Evolutionary conservation across 2,888 invertebrate species (phyloP), one percentile per base, ranked within the genome.

Genomic region (Crossocerus cetratus): DNA sequence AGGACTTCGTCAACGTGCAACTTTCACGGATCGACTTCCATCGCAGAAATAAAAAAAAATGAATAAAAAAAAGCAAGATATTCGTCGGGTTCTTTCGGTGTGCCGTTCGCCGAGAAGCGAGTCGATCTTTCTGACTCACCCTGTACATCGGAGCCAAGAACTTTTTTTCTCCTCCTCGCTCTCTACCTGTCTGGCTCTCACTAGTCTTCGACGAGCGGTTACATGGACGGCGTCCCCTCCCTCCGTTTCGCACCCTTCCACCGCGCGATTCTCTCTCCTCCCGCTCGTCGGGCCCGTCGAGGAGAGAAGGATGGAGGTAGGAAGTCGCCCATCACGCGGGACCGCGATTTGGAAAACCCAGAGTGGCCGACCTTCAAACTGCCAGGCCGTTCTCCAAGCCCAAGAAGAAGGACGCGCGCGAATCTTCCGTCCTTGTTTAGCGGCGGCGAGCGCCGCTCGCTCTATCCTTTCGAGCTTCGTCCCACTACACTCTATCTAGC

Each of bases 271-370:
- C 43, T n/a, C 43, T n/a, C 18, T 13, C 54, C 53, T 32, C 42
- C 32, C 57, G 21, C 16, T 58, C 58, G 20, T 60, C 18, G 16
- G 53, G 20, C 58, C 13, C 4, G 4, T 2, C n/a, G 42, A 81
- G 55, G 67, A 54, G 79, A 87, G 69, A 60, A 82, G 77, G 88
- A 88, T 76, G 73, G 73, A 85, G 83, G 76, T 86, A 88, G 88
- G 88, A 88, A 88, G 88, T 87, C 65, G 78, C 77, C 72, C 71
- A 73, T 82, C 82, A 76, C 66, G 80, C 69, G 81, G 83, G 84
- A 79, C 81, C 82, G 80, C 83, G 86, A 86, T 88, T 88, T 87
- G 87, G 87, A 88, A 88, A 88, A 87, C 85, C 85, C 84, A 78
- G 81, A 81, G 81, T 76, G 76, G 83, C 76, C 86, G 89, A 86